Evolutionary conservation across 1,140 invertebrate genomes (phyloP).

Genomic region (Acromyrmex heyeri): DNA sequence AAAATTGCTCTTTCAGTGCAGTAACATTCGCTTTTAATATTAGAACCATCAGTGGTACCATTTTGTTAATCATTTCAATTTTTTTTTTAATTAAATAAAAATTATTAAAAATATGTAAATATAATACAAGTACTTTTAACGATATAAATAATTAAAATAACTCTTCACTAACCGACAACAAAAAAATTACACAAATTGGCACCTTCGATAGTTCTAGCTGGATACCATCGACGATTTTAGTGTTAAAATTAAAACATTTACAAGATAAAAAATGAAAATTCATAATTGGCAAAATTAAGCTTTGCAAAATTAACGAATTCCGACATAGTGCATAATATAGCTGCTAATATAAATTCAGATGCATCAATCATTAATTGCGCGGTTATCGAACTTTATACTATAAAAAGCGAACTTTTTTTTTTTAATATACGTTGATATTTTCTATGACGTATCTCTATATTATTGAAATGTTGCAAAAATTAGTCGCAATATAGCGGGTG

Average conservation of each 20-base stretch:
- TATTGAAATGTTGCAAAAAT: slow-evolving; percentile 4
- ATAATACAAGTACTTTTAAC: no score
- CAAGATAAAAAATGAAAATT: background rate
- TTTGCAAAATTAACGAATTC: background rate
- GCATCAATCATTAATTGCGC: slow-evolving; percentile 2
- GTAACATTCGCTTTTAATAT: background rate
- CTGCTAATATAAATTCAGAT: background rate
- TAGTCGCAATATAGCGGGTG: background rate
- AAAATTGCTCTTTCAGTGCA: no score
- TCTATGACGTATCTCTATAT: background rate
- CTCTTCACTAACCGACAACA: no score
- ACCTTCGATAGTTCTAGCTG: no score
- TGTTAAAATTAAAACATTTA: background rate
- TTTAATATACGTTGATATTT: background rate
- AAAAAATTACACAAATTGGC: no score
- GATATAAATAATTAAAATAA: no score
- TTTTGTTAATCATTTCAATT: no score
- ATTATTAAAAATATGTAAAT: no score
- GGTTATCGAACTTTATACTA: slow-evolving; percentile 8
- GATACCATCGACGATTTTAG: no score
- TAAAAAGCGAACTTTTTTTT: background rate
- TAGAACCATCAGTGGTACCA: no score
- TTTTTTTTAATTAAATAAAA: no score
- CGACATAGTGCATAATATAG: background rate
- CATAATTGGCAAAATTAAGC: background rate